Conservation (phyloP, 2,888 invertebrate species). For the Laspeyria flexula region DNA sequence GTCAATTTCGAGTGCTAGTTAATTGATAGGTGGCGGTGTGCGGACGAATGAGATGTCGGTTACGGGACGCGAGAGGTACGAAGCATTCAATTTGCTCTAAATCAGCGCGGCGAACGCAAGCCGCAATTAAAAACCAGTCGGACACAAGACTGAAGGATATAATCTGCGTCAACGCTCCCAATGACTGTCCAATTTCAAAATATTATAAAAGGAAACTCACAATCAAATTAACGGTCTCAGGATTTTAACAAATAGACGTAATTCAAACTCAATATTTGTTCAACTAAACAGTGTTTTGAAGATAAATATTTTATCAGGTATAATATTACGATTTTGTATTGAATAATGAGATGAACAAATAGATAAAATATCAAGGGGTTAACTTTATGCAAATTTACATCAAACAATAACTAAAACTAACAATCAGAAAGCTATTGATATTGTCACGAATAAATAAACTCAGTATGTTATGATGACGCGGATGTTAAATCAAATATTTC, state of each 20-base stretch:
- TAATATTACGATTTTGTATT: no score
- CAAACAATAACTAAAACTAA: no score
- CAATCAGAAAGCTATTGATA: no score
- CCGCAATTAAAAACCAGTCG: conserved; percentile 73
- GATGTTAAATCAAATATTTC: no score
- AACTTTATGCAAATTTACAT: no score
- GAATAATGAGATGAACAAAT: neutral
- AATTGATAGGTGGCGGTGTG: conserved; percentile 67
- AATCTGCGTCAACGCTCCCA: conserved; percentile 67
- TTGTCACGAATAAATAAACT: no score
- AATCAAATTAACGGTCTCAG: conserved; percentile 41
- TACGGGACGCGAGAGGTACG: conserved; percentile 53
- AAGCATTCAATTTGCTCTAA: conserved; percentile 77
- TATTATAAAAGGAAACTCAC: conserved; percentile 47
- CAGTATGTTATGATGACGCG: no score
- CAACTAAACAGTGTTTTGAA: conserved; percentile 14
- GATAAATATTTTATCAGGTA: neutral
- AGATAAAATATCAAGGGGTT: neutral
- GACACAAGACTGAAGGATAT: conserved; percentile 62
- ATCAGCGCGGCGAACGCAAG: conserved; percentile 63
- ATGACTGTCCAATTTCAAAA: conserved; percentile 58
- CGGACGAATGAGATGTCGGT: conserved; percentile 65
- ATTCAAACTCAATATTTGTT: conserved; percentile 18
- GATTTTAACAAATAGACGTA: conserved; percentile 30
- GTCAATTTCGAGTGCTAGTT: conserved; percentile 58